Conservation (phyloP, 1,140 invertebrate genomes). For the Atta texana region DNA sequence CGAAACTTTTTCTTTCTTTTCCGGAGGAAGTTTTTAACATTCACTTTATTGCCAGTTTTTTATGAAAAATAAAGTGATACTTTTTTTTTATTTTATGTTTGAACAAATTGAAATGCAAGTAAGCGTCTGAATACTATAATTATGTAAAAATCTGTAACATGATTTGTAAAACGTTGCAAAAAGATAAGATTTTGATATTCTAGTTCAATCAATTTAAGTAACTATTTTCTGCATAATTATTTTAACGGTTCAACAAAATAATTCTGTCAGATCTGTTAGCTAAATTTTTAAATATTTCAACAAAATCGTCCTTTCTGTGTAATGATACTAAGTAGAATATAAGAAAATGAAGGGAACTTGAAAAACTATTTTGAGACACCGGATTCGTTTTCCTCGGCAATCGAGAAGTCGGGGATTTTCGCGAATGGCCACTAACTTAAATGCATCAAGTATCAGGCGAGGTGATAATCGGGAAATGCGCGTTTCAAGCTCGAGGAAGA, state of each 20-base stretch:
- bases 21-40: not conserved
- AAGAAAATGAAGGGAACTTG: not conserved
- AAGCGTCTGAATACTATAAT: not conserved
- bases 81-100: not conserved
- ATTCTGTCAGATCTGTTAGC: no score
- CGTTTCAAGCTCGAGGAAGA: slow-evolving; percentile 22
- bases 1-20: not conserved
- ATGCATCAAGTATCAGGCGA: slow-evolving; percentile 18
- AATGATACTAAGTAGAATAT: not conserved
- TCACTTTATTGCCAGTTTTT: slow-evolving; percentile 9
- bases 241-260: no score
- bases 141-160: no score
- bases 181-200: no score
- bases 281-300: no score
- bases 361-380: not conserved
- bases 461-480: slow-evolving; percentile 20
- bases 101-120: not conserved
- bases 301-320: not conserved
- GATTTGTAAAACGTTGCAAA: no score
- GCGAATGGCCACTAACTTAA: not conserved
- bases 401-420: not conserved
- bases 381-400: not conserved
- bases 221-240: no score
- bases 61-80: slow-evolving; percentile 15
- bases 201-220: no score